Percentiles rank a stretch among this genome's conserved stretches.
Evolutionary conservation across 2,113 vertebrate genomes (phyloP).

Genomic region (Poicephalus gulielmi): DNA sequence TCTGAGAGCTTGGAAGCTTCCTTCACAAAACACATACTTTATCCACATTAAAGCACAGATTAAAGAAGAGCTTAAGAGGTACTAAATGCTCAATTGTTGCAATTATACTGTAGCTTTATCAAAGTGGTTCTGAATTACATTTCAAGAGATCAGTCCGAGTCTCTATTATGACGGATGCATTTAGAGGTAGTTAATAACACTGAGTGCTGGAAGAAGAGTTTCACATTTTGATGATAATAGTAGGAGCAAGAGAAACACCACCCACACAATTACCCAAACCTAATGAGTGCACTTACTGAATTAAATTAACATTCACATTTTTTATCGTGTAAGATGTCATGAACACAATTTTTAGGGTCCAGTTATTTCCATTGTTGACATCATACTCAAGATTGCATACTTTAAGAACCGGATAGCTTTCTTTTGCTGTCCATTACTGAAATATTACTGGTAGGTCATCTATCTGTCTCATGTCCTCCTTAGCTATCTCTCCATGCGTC

Average conservation of each 20-base stretch:
- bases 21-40: conserved; percentile 20
- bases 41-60: neutral
- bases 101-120: neutral
- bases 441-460: neutral
- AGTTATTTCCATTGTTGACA: neutral
- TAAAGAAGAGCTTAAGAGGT: neutral
- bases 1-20: conserved; percentile 17
- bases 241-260: neutral
- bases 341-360: neutral
- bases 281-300: neutral
- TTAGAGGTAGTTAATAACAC: neutral
- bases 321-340: neutral
- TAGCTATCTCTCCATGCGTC: neutral
- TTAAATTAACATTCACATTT: neutral
- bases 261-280: neutral
- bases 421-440: neutral
- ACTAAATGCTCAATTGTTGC: neutral
- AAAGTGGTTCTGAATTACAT: neutral
- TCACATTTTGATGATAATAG: neutral
- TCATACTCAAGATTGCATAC: neutral
- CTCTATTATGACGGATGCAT: neutral
- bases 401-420: neutral
- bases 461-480: neutral
- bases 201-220: neutral
- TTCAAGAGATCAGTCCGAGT: neutral